Evolutionary conservation across 2,888 invertebrate genomes (phyloP).

Genomic region (Rhagium mordax): DNA sequence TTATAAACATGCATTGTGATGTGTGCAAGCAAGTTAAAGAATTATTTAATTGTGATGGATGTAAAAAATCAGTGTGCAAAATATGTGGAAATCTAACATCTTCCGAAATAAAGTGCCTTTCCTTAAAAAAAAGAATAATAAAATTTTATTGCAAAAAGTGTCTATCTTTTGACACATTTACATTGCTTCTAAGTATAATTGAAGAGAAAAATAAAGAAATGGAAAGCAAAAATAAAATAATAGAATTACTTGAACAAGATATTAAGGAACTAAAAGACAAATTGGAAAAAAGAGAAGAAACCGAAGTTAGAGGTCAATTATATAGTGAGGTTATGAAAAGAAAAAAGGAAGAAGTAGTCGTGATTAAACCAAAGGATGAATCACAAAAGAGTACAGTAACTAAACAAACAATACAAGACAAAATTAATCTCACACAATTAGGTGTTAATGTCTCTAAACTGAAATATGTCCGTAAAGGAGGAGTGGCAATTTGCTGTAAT

Average conservation of each 20-base stretch:
- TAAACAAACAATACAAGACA: constrained; percentile 29
- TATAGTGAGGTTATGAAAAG: neutral
- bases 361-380: constrained; percentile 31
- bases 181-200: too few species aligned
- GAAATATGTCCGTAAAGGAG: constrained; percentile 29
- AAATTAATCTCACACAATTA: constrained; percentile 22
- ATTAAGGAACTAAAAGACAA: neutral
- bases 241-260: neutral
- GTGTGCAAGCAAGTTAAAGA: too few species aligned
- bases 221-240: neutral
- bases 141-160: too few species aligned
- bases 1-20: too few species aligned
- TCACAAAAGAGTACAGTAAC: constrained; percentile 22
- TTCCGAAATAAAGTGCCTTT: neutral
- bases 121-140: too few species aligned
- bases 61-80: neutral
- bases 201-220: neutral
- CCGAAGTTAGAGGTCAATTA: too few species aligned
- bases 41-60: too few species aligned
- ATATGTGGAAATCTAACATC: neutral
- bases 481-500: constrained; percentile 25
- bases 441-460: constrained; percentile 27
- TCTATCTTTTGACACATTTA: neutral
- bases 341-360: constrained; percentile 17
- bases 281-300: neutral